Conservation (phyloP, 2,113 vertebrate species). For the Onychostoma macrolepis region DNA sequence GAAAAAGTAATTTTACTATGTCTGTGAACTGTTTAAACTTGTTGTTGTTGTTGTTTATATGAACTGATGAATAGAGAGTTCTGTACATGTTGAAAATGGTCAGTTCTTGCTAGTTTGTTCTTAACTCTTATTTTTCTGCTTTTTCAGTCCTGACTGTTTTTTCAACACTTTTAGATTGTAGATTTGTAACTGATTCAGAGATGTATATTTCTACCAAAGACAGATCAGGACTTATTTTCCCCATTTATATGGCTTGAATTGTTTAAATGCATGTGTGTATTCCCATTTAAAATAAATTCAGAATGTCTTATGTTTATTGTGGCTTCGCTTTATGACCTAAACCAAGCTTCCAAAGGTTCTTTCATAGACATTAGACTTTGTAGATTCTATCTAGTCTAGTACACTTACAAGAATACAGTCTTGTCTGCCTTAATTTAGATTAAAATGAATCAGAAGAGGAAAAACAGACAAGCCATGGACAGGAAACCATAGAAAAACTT, state of each 20-base stretch:
- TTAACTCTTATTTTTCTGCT: constrained; percentile 13
- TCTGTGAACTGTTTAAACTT: constrained; percentile 82
- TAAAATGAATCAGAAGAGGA: neutral
- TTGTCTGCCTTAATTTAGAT: neutral
- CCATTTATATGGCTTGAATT: constrained; percentile 73
- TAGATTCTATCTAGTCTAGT: neutral
- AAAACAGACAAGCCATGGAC: neutral
- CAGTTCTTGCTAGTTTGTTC: constrained; percentile 36
- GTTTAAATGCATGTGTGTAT: constrained; percentile 68
- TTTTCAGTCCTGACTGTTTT: constrained; percentile 43
- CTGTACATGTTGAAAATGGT: constrained; percentile 54
- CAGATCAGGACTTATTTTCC: constrained; percentile 78
- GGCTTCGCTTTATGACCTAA: neutral
- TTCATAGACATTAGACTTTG: too few relatives aligned
- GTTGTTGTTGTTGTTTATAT: constrained; percentile 62
- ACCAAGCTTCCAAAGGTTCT: neutral
- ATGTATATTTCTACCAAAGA: constrained; percentile 83
- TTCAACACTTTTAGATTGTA: constrained; percentile 11
- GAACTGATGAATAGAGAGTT: constrained; percentile 52
- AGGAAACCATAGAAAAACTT: neutral
- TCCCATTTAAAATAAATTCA: constrained; percentile 67
- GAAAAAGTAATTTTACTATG: constrained; percentile 71
- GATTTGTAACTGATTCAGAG: constrained; percentile 63
- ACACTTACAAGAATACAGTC: neutral
- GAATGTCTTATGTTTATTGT: constrained; percentile 24